Evolutionary conservation across 1,140 invertebrate genomes (phyloP), one percentile per base, ranked within the genome.

Genomic region (Ooceraea biroi): DNA sequence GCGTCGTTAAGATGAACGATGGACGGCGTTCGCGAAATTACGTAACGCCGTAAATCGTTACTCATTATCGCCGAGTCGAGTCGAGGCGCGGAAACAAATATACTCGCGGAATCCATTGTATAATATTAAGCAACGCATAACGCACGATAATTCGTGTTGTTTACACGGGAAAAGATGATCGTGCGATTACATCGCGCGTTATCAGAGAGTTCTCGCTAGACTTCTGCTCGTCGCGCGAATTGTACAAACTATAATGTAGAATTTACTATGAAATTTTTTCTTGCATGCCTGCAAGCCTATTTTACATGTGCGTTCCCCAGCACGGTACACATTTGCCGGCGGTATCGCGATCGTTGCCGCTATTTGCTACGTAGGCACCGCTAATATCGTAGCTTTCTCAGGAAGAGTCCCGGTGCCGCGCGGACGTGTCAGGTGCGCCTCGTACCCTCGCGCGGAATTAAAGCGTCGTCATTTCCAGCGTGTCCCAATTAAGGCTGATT

Each of bases 401-500:
- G 14, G 73, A 77, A 77, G 22, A 41, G 44, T 41, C 58, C 58
- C 22, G 48, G 1, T 12, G 46, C 17, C 58, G 3, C 48, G 77
- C 50, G 55, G 30, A 36, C 22, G 50, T 68, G 57, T 77, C 85
- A 83, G 68, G 80, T 84, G 82, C 50, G 14, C 44, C 19, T 14
- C 60, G 41, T 66, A 44, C 22, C 52, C 52, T 66, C 52, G 48
- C 61, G 61, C 8, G 36, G 63, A 44, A 36, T 69, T 82, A 50
- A 90, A 89, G 84, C 77, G 83, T 90, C 86, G 89, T 89, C 90
- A 89, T 91, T 90, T 82, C 88, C 88, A 89, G 87, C 85, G 84
- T 91, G 92, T 91, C 91, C 93, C 92, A 94, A 93, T 94, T 94
- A 94, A 92, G 90, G 90, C 85, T 90, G 92, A 92, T 94, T 94